Base-by-base conservation (phyloP, 2,888 invertebrate genomes). In the Leuctra nigra region DNA sequence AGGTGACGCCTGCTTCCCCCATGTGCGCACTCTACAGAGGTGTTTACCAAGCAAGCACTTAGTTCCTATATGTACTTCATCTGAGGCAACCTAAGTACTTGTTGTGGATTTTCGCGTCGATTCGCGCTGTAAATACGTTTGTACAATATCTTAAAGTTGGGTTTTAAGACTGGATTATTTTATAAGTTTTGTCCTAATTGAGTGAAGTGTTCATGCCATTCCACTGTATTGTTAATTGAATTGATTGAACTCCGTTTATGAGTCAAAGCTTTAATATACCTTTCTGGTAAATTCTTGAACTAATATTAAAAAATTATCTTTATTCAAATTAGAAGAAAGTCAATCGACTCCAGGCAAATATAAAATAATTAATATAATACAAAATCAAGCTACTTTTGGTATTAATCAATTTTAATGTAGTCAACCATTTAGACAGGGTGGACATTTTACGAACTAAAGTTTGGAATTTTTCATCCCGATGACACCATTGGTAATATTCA, bases 301-400 rank as follows among this genome's bases (percentile, higher is more conserved):
- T 33, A 50, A 50, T 50, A 50, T 35, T 33, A n/a, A 44, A 44
- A 44, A 44, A 20, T 16, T 20, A 20, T 23, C n/a, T 20, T 33
- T 50, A 50, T 22, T 50, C 50, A 35, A 35, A 50, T 33, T 50
- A 50, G 50, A 50, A 47, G 18, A 47, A 50, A 33, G 35, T 35
- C 50, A 20, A 36, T 50, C 50, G 50, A 35, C 33, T 50, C n/a
- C 50, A 50, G 50, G 18, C 50, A 25, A 47, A 24, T 24, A 9
- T 50, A 4, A 35, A 50, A 44, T 44, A n/a, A 44, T 44, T 22
- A 14, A 22, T 20, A 44, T 22, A 44, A 44, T 22, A 22, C 44
- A n/a, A 23, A 44, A 44, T 44, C 44, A 20, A 22, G 44, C 44
- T 44, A 20, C 44, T 44, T 44, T 44, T 44, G 22, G 44, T 20